Conservation (phyloP, 1,140 invertebrate genomes). For the Diorhabda sublineata region DNA sequence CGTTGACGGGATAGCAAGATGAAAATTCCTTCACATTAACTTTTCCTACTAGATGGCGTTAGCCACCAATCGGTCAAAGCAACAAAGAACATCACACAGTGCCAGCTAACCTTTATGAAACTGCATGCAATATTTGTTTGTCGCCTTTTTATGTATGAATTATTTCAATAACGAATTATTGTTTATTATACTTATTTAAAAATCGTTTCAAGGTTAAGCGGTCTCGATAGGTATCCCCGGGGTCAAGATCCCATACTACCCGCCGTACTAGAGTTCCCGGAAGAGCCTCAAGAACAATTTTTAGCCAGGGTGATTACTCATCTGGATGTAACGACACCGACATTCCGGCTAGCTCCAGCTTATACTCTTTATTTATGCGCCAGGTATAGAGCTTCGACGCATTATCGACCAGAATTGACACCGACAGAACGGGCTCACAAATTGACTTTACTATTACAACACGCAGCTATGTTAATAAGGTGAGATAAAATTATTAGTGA, state of each 20-base stretch:
- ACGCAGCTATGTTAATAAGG: conserved; percentile 63
- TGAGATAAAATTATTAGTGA: not conserved
- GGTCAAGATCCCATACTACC: conserved; percentile 88
- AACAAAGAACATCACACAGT: too few relatives aligned
- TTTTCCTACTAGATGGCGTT: too few relatives aligned
- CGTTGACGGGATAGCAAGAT: too few relatives aligned
- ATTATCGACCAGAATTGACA: conserved; percentile 86
- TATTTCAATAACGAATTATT: too few relatives aligned
- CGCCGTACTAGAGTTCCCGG: conserved; percentile 89
- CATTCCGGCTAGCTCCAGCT: conserved; percentile 87
- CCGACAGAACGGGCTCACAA: conserved; percentile 87
- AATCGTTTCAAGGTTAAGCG: conserved; percentile 33
- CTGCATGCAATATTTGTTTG: too few relatives aligned
- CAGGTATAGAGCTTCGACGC: conserved; percentile 86
- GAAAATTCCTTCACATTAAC: too few relatives aligned
- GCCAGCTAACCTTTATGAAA: too few relatives aligned
- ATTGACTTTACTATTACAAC: conserved; percentile 81
- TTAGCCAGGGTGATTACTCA: conserved; percentile 81
- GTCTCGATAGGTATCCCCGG: conserved; percentile 49
- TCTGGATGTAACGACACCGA: conserved; percentile 77
- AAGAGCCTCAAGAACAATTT: conserved; percentile 90
- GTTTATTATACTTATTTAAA: too few relatives aligned
- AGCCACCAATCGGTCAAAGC: too few relatives aligned
- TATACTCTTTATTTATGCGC: conserved; percentile 93
- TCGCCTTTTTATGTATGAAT: too few relatives aligned